A percentile compares a stretch with the other conserved stretches of the same genome.
phyloP scores from a whole-genome alignment of 2,888 invertebrate species.

The Schizotus pectinicornis region DNA sequence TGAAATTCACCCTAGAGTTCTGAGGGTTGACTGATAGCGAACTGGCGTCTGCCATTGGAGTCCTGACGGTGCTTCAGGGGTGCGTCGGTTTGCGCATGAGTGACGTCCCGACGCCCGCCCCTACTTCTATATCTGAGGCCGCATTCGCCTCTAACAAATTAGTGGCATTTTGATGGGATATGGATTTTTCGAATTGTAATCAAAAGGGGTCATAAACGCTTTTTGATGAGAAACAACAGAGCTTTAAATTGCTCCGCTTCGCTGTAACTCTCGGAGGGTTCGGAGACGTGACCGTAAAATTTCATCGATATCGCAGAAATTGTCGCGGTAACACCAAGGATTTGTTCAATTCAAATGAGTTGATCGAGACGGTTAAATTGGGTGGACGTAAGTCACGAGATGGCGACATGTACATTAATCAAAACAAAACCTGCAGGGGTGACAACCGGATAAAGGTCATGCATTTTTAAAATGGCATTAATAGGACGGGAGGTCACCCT shows the following conservation, averaged over 20 bases:
- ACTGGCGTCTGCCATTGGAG: conserved; percentile 58
- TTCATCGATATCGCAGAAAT: not conserved
- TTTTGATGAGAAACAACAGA: conserved; percentile 26
- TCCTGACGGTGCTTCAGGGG: conserved; percentile 47
- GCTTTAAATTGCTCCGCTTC: conserved; percentile 12
- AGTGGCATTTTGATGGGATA: conserved; percentile 59
- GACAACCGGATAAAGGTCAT: conserved; percentile 46
- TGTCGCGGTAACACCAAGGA: not conserved
- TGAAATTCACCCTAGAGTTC: conserved; percentile 43
- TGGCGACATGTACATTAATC: conserved; percentile 29
- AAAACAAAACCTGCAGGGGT: conserved; percentile 41
- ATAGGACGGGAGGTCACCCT: conserved; percentile 40
- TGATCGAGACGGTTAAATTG: conserved; percentile 2
- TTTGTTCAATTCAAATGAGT: not conserved
- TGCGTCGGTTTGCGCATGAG: conserved; percentile 46
- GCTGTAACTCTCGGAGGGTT: conserved; percentile 1
- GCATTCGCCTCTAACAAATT: conserved; percentile 59
- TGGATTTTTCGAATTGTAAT: conserved; percentile 59
- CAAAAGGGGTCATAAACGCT: conserved; percentile 41
- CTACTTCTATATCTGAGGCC: conserved; percentile 51
- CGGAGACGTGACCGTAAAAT: conserved; percentile 9
- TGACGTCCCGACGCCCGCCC: conserved; percentile 54
- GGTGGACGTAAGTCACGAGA: conserved; percentile 1
- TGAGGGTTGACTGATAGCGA: conserved; percentile 50
- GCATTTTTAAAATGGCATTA: conserved; percentile 46